Evolutionary conservation across 2,113 vertebrate genomes (phyloP).

Genomic region (Pyrgilauda ruficollis): DNA sequence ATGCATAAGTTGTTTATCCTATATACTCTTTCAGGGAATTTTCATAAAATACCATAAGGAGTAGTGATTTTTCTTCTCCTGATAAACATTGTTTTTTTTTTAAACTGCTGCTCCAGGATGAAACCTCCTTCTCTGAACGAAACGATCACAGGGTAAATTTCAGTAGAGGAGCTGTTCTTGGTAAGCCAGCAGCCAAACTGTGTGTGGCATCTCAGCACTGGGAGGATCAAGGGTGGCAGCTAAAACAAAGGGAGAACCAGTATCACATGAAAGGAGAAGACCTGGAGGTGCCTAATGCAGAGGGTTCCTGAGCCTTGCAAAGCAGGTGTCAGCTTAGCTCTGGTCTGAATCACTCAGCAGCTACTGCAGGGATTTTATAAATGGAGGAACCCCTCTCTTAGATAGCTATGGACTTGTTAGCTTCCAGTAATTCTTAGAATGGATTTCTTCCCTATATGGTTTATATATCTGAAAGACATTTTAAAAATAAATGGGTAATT

Average conservation of each 20-base stretch:
- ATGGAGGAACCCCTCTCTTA: neutral
- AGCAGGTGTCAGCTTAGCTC: neutral
- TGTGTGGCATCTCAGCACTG: neutral
- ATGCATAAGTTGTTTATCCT: neutral
- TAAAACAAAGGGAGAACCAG: neutral
- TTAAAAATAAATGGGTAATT: neutral
- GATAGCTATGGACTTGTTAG: neutral
- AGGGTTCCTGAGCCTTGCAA: neutral
- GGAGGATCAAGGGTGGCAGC: neutral
- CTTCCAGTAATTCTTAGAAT: slow-evolving; percentile 1
- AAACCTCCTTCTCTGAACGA: neutral
- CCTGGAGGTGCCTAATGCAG: neutral
- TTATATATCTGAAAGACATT: neutral
- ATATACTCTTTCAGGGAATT: neutral
- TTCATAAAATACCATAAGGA: neutral
- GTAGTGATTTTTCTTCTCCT: neutral
- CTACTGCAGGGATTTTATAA: neutral
- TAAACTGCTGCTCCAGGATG: neutral
- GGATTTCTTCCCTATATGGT: neutral
- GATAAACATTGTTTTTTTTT: neutral
- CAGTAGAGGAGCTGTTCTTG: neutral
- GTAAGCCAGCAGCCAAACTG: neutral
- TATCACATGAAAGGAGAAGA: neutral
- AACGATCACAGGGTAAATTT: neutral
- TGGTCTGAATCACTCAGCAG: neutral